A percentile compares a stretch with the other conserved stretches of the same genome.
Conservation (phyloP, 2,797 vertebrate genomes). For the Trichosurus vulpecula region DNA sequence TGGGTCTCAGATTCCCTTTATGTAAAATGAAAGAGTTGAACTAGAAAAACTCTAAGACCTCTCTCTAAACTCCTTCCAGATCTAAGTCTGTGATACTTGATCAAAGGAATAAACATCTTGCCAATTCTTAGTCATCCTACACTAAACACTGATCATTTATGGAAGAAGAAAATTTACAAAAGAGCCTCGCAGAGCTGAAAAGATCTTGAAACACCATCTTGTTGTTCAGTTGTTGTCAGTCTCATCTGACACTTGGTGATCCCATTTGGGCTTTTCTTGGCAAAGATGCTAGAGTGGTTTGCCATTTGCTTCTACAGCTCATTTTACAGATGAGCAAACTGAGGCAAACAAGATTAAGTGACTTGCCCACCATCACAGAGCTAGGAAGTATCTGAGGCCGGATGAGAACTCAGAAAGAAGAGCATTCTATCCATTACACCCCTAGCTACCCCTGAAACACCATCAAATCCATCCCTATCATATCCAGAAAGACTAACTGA, state of each 20-base stretch:
- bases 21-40: not conserved
- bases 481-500: not conserved
- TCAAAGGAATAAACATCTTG: not conserved
- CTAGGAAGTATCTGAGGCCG: not conserved
- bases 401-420: not conserved
- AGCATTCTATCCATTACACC: not conserved
- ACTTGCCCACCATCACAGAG: not conserved
- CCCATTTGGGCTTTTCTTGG: not conserved
- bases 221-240: not conserved
- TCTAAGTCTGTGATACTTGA: not conserved
- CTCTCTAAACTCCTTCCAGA: too few relatives aligned
- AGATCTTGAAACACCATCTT: not conserved
- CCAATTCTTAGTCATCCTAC: not conserved
- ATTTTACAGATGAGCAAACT: not conserved
- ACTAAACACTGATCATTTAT: not conserved
- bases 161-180: not conserved
- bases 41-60: not conserved
- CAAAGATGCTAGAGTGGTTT: not conserved
- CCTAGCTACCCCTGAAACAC: not conserved
- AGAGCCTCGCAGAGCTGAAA: not conserved
- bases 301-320: not conserved
- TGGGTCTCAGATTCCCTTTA: not conserved
- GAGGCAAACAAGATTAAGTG: not conserved
- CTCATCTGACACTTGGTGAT: not conserved
- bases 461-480: not conserved